Evolutionary conservation across 2,113 vertebrate species (phyloP).

Genomic region (Heterotilapia buettikoferi): DNA sequence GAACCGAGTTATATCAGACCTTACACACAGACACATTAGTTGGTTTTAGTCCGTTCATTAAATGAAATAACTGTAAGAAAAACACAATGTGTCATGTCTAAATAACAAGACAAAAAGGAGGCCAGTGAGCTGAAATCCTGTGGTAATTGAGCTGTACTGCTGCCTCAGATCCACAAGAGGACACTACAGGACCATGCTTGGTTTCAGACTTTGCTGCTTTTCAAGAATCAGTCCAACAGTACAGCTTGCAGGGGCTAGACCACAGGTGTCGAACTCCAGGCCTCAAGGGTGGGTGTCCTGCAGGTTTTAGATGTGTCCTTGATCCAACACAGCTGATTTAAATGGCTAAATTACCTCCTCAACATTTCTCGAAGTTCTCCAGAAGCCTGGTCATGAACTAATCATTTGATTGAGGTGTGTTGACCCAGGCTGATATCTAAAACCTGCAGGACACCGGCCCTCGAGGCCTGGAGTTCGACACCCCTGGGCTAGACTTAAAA

Average conservation of each 20-base stretch:
- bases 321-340: background rate
- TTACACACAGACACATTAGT: background rate
- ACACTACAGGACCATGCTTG: background rate
- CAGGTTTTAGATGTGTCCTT: background rate
- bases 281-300: background rate
- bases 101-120: background rate
- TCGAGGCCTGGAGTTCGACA: background rate
- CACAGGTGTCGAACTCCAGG: background rate
- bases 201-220: background rate
- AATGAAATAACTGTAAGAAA: background rate
- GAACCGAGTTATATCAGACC: background rate
- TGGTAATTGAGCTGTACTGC: background rate
- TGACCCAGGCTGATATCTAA: background rate
- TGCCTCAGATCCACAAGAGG: conserved; percentile 42
- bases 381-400: background rate
- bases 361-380: background rate
- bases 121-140: background rate
- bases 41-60: background rate
- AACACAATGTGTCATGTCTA: background rate
- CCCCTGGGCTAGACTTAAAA: background rate
- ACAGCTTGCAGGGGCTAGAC: background rate
- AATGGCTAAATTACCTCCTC: background rate
- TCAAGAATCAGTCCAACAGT: background rate
- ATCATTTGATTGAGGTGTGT: background rate
- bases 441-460: background rate